Evolutionary conservation across 2,888 invertebrate species (phyloP).

Genomic region (Apantesis nais): DNA sequence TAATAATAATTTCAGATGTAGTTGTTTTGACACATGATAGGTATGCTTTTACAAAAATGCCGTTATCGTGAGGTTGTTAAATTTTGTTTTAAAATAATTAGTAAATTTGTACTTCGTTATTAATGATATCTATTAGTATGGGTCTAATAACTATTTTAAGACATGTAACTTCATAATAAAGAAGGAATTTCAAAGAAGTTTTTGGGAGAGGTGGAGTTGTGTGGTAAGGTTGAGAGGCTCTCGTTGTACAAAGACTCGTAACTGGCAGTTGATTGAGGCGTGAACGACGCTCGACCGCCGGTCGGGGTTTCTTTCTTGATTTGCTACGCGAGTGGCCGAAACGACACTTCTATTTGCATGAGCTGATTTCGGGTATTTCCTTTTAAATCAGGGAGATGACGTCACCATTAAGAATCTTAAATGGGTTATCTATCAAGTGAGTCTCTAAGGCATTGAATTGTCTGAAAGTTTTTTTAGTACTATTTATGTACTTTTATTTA

Average conservation of each 20-base stretch:
- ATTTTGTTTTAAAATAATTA: not conserved
- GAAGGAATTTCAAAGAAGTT: constrained; percentile 34
- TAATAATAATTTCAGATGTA: not conserved
- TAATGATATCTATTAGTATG: not conserved
- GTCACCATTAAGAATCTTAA: constrained; percentile 47
- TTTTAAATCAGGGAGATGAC: constrained; percentile 59
- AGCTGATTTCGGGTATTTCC: constrained; percentile 71
- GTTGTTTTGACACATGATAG: not conserved
- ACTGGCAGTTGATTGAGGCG: constrained; percentile 83
- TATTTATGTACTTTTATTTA: not conserved
- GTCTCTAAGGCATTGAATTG: constrained; percentile 11
- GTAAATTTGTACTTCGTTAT: not conserved
- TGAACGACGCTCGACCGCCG: constrained; percentile 80
- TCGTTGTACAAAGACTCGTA: constrained; percentile 75
- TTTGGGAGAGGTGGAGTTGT: constrained; percentile 62
- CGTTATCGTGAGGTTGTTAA: not conserved
- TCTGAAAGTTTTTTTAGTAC: not conserved
- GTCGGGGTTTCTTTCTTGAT: constrained; percentile 82
- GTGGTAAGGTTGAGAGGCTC: constrained; percentile 66
- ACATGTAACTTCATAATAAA: constrained; percentile 8
- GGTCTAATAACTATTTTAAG: not conserved
- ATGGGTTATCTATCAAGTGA: constrained; percentile 35
- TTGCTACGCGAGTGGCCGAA: constrained; percentile 82
- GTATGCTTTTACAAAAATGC: not conserved
- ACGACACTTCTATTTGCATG: constrained; percentile 83